Conservation (phyloP, 1,140 invertebrate genomes). For the Pogonomyrmex californicus region DNA sequence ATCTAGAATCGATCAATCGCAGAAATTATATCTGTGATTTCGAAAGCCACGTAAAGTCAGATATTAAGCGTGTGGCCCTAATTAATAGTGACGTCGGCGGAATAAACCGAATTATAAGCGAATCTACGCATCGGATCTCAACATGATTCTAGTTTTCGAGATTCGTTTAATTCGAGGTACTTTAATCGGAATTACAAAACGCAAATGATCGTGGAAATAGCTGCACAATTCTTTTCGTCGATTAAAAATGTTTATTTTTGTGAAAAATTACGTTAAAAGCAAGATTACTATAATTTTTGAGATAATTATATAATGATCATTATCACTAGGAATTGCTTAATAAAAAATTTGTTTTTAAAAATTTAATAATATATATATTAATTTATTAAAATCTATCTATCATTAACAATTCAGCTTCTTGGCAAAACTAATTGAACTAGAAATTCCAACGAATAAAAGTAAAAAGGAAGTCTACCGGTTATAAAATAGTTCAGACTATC, state of each 20-base stretch:
- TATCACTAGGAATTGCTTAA: not conserved
- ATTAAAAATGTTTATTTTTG: not conserved
- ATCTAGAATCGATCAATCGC: constrained; percentile 46
- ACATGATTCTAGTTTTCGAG: constrained; percentile 12
- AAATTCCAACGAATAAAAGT: not conserved
- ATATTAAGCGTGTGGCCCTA: constrained; percentile 28
- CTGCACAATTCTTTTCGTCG: not conserved
- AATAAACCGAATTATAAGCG: constrained; percentile 30
- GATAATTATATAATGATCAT: not conserved
- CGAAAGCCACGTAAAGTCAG: constrained; percentile 29
- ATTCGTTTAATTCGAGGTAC: constrained; percentile 29
- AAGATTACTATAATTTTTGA: not conserved
- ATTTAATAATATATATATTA: not conserved
- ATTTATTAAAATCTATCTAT: not conserved
- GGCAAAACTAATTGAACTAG: not conserved
- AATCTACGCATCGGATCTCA: not conserved
- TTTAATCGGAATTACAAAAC: constrained; percentile 37
- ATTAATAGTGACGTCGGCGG: constrained; percentile 29
- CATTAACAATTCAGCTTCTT: not conserved
- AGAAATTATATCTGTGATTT: constrained; percentile 47
- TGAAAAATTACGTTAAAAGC: not conserved
- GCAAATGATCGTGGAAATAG: not conserved
- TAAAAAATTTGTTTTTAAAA: constrained; percentile 4
- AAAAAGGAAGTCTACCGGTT: not conserved
- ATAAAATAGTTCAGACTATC: not conserved